Evolutionary conservation across 2,888 invertebrate genomes (phyloP), one percentile per base, ranked within the genome.

Genomic region (Pandemis corylana): DNA sequence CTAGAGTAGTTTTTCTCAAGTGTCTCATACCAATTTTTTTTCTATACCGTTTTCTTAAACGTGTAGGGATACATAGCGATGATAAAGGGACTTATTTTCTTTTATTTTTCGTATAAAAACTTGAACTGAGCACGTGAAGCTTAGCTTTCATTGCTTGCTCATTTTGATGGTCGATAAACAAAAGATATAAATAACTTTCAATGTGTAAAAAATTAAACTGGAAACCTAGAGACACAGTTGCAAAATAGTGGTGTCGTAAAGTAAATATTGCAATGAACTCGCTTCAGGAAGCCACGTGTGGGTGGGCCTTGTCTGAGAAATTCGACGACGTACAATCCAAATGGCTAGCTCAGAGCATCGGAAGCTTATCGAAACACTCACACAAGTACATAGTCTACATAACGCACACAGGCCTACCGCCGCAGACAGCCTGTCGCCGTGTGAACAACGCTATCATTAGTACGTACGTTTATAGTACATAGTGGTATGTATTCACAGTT

Each of bases 391-490:
- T 70, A 74, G 74, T 74, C 74, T 53, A 75, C 67, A 75, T 71
- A 71, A 53, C 92, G 83, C 91, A 92, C 91, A 91, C 91, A 89
- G 76, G 81, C 83, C 86, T 85, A 87, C 81, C 90, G 88, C 79
- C 87, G 90, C 94, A 94, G 94, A 94, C 94, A 89, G 94, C 92
- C 85, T 94, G 94, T 94, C 94, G 94, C 94, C 88, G 88, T 89
- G 90, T 87, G 89, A 91, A 91, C 90, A 90, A 85, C 90, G 87
- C 89, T 91, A 93, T 91, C 89, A 86, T 88, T 12, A 86, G 87
- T 90, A 90, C 87, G 87, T 91, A 91, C 85, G 85, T 90, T 42
- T 66, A 7, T 63, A 63, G 42, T 89, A 89, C 87, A 85, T 87
- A 87, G 84, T 83, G 85, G 85, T 86, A 89, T 89, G 88, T 90